Evolutionary conservation across 1,140 invertebrate genomes (phyloP).

Genomic region (Drosophila auraria): DNA sequence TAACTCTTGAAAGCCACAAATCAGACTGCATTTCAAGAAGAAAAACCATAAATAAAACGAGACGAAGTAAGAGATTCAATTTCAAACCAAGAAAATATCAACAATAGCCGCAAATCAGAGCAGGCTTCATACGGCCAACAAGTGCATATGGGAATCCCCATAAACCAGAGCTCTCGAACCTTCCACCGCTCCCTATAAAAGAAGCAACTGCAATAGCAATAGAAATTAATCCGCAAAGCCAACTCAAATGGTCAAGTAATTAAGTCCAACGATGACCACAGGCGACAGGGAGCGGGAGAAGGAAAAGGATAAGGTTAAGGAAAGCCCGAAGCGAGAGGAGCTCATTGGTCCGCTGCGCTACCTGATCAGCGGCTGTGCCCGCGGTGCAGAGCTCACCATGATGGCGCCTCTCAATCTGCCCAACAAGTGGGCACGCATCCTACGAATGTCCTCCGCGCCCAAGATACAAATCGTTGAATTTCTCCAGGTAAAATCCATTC

Average conservation of each 20-base stretch:
- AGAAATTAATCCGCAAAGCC: conserved; percentile 37
- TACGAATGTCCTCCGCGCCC: conserved; percentile 84
- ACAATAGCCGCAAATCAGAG: conserved; percentile 4
- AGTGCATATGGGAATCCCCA: conserved; percentile 6
- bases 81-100: neutral
- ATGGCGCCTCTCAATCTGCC: conserved; percentile 85
- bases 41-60: neutral
- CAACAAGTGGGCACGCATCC: conserved; percentile 87
- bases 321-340: conserved; percentile 65
- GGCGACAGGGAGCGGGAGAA: conserved; percentile 16
- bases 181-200: conserved; percentile 3
- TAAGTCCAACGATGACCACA: conserved; percentile 40
- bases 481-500: conserved; percentile 83
- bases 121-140: neutral
- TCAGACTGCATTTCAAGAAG: neutral
- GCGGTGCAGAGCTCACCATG: conserved; percentile 58
- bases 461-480: conserved; percentile 86
- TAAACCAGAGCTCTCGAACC: conserved; percentile 11
- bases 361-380: conserved; percentile 72
- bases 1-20: neutral
- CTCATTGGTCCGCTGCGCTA: conserved; percentile 69
- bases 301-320: conserved; percentile 31
- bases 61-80: neutral
- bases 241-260: conserved; percentile 47
- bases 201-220: neutral